These are phyloP conservation scores for Lepidothrix coronata DNA, from an alignment of 2,113 vertebrate species.

Conservation along the genomic window DNA sequence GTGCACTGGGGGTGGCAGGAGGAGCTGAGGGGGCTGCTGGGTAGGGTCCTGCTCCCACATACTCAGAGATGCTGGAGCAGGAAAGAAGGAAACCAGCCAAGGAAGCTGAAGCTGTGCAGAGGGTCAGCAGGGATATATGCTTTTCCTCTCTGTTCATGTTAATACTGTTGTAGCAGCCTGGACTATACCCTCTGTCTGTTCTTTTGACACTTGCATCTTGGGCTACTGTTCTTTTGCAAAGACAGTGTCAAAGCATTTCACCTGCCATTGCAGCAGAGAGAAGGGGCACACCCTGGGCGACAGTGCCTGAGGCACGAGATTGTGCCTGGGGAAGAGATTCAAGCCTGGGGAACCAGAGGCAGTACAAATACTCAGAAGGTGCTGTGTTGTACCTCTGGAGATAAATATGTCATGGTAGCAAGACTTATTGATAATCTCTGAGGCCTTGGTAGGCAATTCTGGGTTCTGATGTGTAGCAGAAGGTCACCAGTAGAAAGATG, in stretches of 20 bases:
- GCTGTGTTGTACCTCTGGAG: not conserved
- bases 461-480: not conserved
- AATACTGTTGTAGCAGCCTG: not conserved
- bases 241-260: not conserved
- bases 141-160: not conserved
- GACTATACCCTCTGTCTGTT: not conserved
- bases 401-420: not conserved
- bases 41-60: not conserved
- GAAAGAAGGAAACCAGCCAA: not conserved
- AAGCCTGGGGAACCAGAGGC: not conserved
- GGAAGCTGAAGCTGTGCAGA: not conserved
- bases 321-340: not conserved
- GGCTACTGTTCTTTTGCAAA: not conserved
- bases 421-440: not conserved
- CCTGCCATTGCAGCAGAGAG: not conserved
- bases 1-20: not conserved
- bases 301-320: not conserved
- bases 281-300: not conserved
- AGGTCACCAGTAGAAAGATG: not conserved
- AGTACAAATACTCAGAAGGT: not conserved
- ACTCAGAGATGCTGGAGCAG: not conserved
- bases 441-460: not conserved
- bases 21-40: not conserved
- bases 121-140: not conserved
- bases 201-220: not conserved